phyloP scores from a whole-genome alignment of 2,113 vertebrate genomes.

The Clupea harengus region DNA sequence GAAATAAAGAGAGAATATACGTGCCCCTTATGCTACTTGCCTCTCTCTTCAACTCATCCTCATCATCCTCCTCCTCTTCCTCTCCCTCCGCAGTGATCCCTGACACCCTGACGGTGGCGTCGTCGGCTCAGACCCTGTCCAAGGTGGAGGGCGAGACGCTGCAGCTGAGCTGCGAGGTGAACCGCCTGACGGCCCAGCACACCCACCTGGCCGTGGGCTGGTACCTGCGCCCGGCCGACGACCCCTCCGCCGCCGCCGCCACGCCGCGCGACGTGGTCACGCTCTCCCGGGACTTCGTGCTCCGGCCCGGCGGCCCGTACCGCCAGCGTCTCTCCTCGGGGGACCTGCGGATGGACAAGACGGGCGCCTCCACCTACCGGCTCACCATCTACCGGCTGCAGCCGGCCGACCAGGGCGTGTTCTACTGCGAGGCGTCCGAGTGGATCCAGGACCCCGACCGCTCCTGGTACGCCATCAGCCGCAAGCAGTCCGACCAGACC shows the following conservation, averaged over 20 bases:
- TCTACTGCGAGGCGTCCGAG: slow-evolving; percentile 91
- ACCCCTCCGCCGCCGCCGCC: slow-evolving; percentile 46
- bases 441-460: slow-evolving; percentile 94
- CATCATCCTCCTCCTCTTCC: neutral
- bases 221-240: slow-evolving; percentile 80
- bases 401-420: slow-evolving; percentile 86
- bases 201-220: slow-evolving; percentile 90
- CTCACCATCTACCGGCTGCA: slow-evolving; percentile 93
- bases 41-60: slow-evolving; percentile 9
- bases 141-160: slow-evolving; percentile 89
- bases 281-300: slow-evolving; percentile 85
- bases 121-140: slow-evolving; percentile 80
- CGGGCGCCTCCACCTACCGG: slow-evolving; percentile 81
- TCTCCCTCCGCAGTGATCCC: slow-evolving; percentile 81
- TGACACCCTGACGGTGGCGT: slow-evolving; percentile 79
- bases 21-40: neutral
- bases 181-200: slow-evolving; percentile 83
- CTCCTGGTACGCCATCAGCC: slow-evolving; percentile 93
- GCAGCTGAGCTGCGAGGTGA: slow-evolving; percentile 87
- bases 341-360: slow-evolving; percentile 88
- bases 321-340: slow-evolving; percentile 86
- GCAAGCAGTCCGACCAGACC: slow-evolving; percentile 86
- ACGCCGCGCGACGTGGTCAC: slow-evolving; percentile 83
- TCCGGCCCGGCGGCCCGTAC: slow-evolving; percentile 80
- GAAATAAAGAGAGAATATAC: too few relatives aligned